These are phyloP conservation scores for Yponomeuta sedellus DNA, from an alignment of 2,888 invertebrate species.

Conservation along the genomic window DNA sequence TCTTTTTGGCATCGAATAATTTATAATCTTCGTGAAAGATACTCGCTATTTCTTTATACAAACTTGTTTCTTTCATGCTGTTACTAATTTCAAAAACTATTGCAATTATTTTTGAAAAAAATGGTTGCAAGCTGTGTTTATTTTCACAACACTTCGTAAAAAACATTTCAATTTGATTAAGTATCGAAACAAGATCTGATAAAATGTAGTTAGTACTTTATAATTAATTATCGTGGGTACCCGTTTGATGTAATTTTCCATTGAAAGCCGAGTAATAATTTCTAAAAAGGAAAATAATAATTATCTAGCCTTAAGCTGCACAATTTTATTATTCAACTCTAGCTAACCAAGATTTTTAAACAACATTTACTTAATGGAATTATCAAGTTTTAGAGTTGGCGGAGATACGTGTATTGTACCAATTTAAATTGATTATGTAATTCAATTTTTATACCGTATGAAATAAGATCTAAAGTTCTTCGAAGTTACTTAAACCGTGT, in stretches of 20 bases:
- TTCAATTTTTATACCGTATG: neutral
- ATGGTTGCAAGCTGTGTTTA: too few relatives aligned
- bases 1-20: too few relatives aligned
- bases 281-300: constrained; percentile 8
- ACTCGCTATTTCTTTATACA: too few relatives aligned
- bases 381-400: constrained; percentile 3
- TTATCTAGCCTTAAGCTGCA: constrained; percentile 5
- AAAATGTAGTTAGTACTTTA: too few relatives aligned
- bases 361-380: constrained; percentile 8
- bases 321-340: constrained; percentile 9
- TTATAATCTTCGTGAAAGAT: too few relatives aligned
- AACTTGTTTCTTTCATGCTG: too few relatives aligned
- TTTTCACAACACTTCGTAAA: too few relatives aligned
- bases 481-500: neutral
- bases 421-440: neutral
- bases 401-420: neutral
- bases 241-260: neutral
- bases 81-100: too few relatives aligned
- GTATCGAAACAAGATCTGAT: too few relatives aligned
- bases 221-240: neutral
- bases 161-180: too few relatives aligned
- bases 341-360: constrained; percentile 5
- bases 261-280: neutral
- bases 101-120: too few relatives aligned
- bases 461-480: neutral